phyloP scores from a whole-genome alignment of 92 coral and sea anemone genomes.

The Phenganax subtilis region DNA sequence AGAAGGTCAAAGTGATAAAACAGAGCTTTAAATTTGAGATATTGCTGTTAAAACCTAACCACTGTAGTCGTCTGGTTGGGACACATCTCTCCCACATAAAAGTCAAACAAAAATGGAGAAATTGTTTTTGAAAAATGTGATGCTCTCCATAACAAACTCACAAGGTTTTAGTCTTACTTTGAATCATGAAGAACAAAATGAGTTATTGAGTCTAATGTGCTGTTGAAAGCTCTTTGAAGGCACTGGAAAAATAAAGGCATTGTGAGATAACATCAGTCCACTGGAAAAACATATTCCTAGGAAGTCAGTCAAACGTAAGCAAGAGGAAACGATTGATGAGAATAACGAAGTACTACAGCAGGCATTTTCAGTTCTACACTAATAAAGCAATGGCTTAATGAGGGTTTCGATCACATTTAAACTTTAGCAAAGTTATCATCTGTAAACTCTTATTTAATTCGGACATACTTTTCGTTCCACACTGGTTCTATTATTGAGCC shows the following conservation, averaged over 20 bases:
- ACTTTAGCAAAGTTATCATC: too few species aligned
- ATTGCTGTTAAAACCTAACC: too few species aligned
- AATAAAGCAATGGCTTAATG: too few species aligned
- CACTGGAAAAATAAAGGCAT: slow-evolving; percentile 50
- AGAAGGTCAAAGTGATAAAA: neutral
- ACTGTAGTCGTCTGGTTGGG: too few species aligned
- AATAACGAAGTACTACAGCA: too few species aligned
- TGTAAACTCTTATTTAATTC: neutral
- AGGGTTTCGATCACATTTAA: too few species aligned
- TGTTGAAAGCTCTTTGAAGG: slow-evolving; percentile 82
- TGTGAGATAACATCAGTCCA: neutral
- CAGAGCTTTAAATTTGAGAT: too few species aligned
- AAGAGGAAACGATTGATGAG: neutral
- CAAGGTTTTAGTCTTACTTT: slow-evolving; percentile 50
- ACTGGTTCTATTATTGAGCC: slow-evolving; percentile 72
- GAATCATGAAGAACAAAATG: slow-evolving; percentile 90
- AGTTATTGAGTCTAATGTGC: slow-evolving; percentile 82
- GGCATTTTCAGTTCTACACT: too few species aligned
- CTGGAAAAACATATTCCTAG: neutral
- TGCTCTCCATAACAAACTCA: neutral
- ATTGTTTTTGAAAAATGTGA: too few species aligned
- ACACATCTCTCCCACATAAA: too few species aligned
- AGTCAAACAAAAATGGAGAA: too few species aligned
- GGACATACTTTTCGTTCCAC: slow-evolving; percentile 72
- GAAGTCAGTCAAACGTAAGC: neutral